phyloP scores from a whole-genome alignment of 2,113 vertebrate genomes.

The Pelmatolapia mariae region DNA sequence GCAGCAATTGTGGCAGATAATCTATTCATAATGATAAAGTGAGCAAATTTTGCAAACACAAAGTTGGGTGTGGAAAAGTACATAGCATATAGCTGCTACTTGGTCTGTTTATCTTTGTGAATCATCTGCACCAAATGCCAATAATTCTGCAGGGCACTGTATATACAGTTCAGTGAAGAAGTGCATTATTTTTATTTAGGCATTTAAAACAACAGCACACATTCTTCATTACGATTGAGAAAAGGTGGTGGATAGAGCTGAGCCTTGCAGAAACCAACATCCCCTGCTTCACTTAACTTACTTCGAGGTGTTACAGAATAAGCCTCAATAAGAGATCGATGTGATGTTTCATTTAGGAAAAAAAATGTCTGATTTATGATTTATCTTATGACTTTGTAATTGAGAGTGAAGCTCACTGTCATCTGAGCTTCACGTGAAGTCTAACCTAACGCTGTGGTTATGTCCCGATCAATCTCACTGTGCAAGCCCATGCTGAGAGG shows the following conservation, averaged over 20 bases:
- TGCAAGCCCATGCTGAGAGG: constrained; percentile 12
- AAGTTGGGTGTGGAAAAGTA: background rate
- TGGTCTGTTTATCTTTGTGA: constrained; percentile 9
- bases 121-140: constrained; percentile 38
- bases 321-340: background rate
- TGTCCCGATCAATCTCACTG: background rate
- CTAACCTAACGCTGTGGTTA: background rate
- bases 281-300: background rate
- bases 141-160: constrained; percentile 24
- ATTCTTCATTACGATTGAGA: background rate
- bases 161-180: constrained; percentile 25
- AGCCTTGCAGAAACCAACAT: background rate
- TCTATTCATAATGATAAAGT: background rate
- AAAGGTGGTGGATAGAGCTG: background rate
- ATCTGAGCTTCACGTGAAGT: background rate
- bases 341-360: background rate
- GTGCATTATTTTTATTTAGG: constrained; percentile 7
- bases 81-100: constrained; percentile 7
- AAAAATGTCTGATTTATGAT: background rate
- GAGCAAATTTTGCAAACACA: background rate
- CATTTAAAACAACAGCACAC: constrained; percentile 11
- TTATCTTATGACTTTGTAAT: background rate
- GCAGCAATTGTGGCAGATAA: background rate
- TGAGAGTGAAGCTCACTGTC: background rate
- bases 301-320: background rate